A percentile compares a stretch with the other conserved stretches of the same genome.
Conservation (phyloP, 2,888 invertebrate genomes). For the Tipula confusa region DNA sequence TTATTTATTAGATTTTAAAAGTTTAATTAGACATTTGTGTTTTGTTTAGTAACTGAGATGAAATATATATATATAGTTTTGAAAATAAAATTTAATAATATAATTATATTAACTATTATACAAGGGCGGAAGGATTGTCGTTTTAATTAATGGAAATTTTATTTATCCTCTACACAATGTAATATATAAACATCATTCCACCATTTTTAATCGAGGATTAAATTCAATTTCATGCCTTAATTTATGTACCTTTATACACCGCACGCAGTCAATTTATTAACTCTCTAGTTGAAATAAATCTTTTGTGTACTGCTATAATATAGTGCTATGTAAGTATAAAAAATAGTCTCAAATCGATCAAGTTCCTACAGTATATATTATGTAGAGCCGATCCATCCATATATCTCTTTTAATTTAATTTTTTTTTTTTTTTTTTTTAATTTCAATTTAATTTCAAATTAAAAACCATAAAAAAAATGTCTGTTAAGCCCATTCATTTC, state of each 20-base stretch:
- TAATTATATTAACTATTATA: neutral
- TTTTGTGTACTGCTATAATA: neutral
- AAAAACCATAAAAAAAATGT: neutral
- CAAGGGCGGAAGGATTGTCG: neutral
- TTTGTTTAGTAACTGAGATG: neutral
- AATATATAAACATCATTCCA: neutral
- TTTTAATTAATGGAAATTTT: neutral
- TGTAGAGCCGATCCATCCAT: neutral
- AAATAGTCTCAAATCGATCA: neutral
- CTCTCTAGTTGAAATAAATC: neutral
- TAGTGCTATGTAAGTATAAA: neutral
- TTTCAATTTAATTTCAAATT: constrained; percentile 20
- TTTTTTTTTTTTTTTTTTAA: neutral
- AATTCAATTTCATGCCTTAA: neutral
- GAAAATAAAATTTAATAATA: neutral
- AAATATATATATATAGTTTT: neutral
- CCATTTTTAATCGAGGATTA: neutral
- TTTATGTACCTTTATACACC: neutral
- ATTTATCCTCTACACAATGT: neutral
- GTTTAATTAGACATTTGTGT: constrained; percentile 25
- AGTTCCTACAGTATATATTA: neutral
- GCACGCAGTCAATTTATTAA: neutral
- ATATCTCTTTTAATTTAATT: neutral
- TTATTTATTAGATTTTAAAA: constrained; percentile 20
- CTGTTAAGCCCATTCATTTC: constrained; percentile 3